Percentiles rank a stretch among this genome's conserved stretches.
Conservation (phyloP, 2,113 vertebrate genomes). For the Hippocampus abdominalis region DNA sequence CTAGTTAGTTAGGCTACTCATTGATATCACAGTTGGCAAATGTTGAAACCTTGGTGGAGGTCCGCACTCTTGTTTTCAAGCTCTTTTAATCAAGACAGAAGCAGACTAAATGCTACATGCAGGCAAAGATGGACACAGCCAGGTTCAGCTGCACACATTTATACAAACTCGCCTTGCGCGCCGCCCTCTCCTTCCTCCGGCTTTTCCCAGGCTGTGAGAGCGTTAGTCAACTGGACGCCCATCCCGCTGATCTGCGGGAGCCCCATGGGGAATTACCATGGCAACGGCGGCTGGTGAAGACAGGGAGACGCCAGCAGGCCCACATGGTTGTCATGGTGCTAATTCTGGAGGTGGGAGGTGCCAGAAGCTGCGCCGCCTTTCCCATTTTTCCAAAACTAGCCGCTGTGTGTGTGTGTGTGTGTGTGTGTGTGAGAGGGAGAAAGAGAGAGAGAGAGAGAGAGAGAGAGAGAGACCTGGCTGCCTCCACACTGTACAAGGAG, state of each 20-base stretch:
- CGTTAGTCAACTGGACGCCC: slow-evolving; percentile 74
- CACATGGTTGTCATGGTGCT: slow-evolving; percentile 75
- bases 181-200: slow-evolving; percentile 14
- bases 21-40: not conserved
- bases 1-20: not conserved
- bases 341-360: slow-evolving; percentile 64
- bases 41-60: not conserved
- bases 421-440: slow-evolving; percentile 18
- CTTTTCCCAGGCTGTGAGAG: slow-evolving; percentile 50
- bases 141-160: not conserved
- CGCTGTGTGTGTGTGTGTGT: slow-evolving; percentile 18
- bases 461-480: slow-evolving; percentile 38
- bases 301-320: slow-evolving; percentile 75
- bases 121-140: slow-evolving; percentile 23
- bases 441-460: slow-evolving; percentile 23
- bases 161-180: not conserved
- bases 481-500: slow-evolving; percentile 47
- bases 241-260: slow-evolving; percentile 72
- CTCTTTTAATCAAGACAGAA: not conserved
- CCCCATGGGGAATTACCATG: slow-evolving; percentile 73
- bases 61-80: not conserved
- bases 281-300: slow-evolving; percentile 74
- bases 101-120: slow-evolving; percentile 15
- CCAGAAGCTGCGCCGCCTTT: slow-evolving; percentile 64
- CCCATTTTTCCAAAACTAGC: slow-evolving; percentile 56